These are phyloP conservation scores for Arenaria interpres DNA, from an alignment of 2,113 vertebrate genomes.

Conservation along the genomic window DNA sequence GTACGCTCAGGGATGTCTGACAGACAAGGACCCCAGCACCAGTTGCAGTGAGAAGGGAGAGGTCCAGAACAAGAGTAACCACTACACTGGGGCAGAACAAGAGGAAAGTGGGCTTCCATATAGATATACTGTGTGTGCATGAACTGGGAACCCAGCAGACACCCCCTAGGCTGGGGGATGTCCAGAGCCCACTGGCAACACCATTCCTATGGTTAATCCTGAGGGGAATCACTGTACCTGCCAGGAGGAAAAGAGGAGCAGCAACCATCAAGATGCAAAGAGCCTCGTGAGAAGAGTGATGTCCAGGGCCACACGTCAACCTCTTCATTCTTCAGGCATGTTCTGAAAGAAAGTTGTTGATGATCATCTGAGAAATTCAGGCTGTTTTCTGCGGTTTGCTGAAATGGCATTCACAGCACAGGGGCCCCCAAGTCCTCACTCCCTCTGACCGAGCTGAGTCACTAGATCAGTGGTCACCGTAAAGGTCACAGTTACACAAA, in stretches of 20 bases:
- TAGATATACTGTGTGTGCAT: background rate
- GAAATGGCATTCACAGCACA: background rate
- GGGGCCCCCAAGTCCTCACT: background rate
- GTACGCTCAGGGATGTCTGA: background rate
- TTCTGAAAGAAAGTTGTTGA: slow-evolving; percentile 13
- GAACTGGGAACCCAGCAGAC: background rate
- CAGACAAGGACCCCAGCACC: background rate
- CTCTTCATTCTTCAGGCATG: slow-evolving; percentile 24
- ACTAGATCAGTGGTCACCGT: background rate
- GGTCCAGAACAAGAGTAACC: background rate
- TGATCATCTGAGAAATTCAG: background rate
- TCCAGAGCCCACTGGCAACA: background rate
- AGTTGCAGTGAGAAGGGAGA: background rate
- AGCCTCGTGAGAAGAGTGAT: background rate
- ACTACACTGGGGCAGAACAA: background rate
- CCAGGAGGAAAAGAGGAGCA: background rate
- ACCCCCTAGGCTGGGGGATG: background rate
- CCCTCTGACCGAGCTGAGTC: background rate
- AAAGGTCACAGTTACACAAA: background rate
- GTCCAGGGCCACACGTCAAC: background rate
- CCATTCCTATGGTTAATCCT: background rate
- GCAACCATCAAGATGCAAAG: background rate
- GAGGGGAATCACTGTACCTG: slow-evolving; percentile 9
- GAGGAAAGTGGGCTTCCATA: background rate
- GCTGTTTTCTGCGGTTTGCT: background rate